These are phyloP conservation scores for Bibio marci DNA, from an alignment of 2,888 invertebrate genomes.

Conservation along the genomic window DNA sequence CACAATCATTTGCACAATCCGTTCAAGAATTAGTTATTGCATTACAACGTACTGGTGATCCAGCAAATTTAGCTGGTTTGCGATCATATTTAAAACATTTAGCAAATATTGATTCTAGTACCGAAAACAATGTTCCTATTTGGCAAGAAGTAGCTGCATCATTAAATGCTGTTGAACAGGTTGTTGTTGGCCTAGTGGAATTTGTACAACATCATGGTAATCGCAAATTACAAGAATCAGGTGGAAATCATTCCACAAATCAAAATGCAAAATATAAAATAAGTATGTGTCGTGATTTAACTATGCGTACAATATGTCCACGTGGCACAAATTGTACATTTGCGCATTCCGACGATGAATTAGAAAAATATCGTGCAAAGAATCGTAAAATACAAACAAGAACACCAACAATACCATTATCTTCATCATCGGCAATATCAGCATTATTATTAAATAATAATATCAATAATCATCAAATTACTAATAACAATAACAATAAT, in stretches of 20 bases:
- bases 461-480: no score
- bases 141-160: conserved; percentile 49
- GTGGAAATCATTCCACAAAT: conserved; percentile 29
- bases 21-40: conserved; percentile 85
- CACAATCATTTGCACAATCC: conserved; percentile 79
- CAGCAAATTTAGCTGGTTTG: conserved; percentile 60
- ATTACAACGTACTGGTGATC: conserved; percentile 72
- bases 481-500: no score
- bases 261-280: conserved; percentile 69
- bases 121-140: conserved; percentile 41
- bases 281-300: conserved; percentile 74
- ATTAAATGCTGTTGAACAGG: conserved; percentile 49
- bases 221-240: conserved; percentile 40
- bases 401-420: conserved; percentile 14
- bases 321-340: conserved; percentile 78
- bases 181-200: conserved; percentile 59
- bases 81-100: conserved; percentile 67
- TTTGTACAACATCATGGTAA: conserved; percentile 60
- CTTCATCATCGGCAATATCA: no score
- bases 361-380: conserved; percentile 60
- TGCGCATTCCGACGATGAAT: conserved; percentile 80
- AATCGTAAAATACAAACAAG: conserved; percentile 37
- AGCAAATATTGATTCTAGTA: conserved; percentile 72
- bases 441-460: no score
- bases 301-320: conserved; percentile 65